Evolutionary conservation across 2,888 invertebrate genomes (phyloP).

Genomic region (Hirtodrosophila duncani): DNA sequence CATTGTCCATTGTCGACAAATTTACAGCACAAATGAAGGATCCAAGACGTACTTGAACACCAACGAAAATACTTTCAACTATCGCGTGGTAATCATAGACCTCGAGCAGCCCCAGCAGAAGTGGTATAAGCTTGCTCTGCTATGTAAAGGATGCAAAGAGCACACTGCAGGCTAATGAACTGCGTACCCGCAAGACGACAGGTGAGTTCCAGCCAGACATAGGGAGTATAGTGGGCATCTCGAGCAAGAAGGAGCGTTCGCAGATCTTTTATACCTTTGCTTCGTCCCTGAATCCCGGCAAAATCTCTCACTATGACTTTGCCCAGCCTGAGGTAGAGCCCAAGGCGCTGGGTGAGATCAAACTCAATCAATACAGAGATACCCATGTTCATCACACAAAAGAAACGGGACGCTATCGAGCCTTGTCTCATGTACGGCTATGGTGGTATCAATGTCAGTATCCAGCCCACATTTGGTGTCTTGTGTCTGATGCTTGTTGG

Average conservation of each 20-base stretch:
- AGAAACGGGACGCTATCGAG: conserved; percentile 80
- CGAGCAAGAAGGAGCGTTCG: conserved; percentile 89
- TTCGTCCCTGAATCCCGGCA: conserved; percentile 93
- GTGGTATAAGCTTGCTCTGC: conserved; percentile 90
- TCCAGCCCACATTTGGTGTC: conserved; percentile 93
- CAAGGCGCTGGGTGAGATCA: conserved; percentile 88
- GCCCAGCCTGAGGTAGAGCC: conserved; percentile 82
- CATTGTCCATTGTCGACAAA: conserved; percentile 90
- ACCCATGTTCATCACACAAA: conserved; percentile 95
- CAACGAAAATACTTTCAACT: conserved; percentile 96
- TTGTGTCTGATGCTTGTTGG: conserved; percentile 92
- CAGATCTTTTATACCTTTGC: conserved; percentile 96
- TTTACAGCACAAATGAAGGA: conserved; percentile 95
- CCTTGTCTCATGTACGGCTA: conserved; percentile 93
- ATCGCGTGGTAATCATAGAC: conserved; percentile 90
- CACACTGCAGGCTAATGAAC: conserved; percentile 86
- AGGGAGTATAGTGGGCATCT: conserved; percentile 90
- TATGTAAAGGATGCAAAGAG: conserved; percentile 92
- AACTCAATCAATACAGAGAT: conserved; percentile 89
- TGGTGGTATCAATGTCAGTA: conserved; percentile 96
- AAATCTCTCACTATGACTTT: conserved; percentile 92
- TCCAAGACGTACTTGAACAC: conserved; percentile 91
- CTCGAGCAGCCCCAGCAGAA: conserved; percentile 84
- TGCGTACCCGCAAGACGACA: conserved; percentile 84
- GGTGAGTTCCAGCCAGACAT: conserved; percentile 89